phyloP scores from a whole-genome alignment of 1,140 invertebrate genomes.

The Anoplolepis gracilipes region DNA sequence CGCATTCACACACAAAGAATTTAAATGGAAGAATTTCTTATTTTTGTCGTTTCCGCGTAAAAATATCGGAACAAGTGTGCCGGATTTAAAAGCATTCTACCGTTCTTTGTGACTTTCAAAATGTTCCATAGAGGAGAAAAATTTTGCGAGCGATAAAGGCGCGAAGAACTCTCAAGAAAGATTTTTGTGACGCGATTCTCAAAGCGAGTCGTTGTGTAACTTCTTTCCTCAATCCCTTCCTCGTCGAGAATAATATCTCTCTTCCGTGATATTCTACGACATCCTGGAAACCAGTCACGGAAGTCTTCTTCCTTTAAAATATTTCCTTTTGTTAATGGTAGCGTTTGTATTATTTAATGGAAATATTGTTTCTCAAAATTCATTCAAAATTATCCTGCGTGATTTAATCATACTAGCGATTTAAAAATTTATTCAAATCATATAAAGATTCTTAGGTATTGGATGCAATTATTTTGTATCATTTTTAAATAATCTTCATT shows the following conservation, averaged over 20 bases:
- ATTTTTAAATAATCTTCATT: not conserved
- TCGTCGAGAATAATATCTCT: slow-evolving; percentile 47
- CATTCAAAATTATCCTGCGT: not conserved
- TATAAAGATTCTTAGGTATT: not conserved
- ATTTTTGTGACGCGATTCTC: slow-evolving; percentile 17
- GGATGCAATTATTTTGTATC: not conserved
- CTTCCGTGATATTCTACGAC: slow-evolving; percentile 51
- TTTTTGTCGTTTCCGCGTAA: not conserved
- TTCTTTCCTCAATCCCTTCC: slow-evolving; percentile 46
- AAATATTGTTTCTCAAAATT: slow-evolving; percentile 12
- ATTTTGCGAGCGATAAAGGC: slow-evolving; percentile 34
- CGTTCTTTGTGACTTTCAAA: not conserved
- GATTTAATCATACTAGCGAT: not conserved
- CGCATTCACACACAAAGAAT: not conserved
- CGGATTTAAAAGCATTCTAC: slow-evolving; percentile 20
- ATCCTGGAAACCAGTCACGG: slow-evolving; percentile 45
- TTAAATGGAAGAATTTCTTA: not conserved
- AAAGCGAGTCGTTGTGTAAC: slow-evolving; percentile 49
- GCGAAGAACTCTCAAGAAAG: slow-evolving; percentile 1
- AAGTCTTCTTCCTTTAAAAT: slow-evolving; percentile 56
- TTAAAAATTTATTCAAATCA: not conserved
- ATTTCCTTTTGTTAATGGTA: slow-evolving; percentile 46
- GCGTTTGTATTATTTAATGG: slow-evolving; percentile 26
- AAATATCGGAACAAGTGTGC: slow-evolving; percentile 29
- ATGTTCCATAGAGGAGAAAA: slow-evolving; percentile 26